Evolutionary conservation across 2,888 invertebrate genomes (phyloP).

Genomic region (Heliconius aoede): DNA sequence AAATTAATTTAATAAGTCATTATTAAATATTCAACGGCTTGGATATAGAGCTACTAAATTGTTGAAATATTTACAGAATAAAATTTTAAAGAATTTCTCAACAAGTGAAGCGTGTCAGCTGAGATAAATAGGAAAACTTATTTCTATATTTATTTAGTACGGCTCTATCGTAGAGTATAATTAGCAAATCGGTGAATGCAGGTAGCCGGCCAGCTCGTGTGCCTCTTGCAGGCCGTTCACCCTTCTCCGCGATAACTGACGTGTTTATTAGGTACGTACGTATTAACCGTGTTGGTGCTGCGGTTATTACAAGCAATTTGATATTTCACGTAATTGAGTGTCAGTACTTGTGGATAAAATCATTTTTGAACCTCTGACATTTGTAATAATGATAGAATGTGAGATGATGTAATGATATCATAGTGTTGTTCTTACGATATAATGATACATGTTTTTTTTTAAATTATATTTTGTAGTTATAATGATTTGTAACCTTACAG

Average conservation of each 20-base stretch:
- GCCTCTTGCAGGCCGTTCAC: slow-evolving; percentile 64
- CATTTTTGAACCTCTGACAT: slow-evolving; percentile 5
- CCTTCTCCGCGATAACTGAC: slow-evolving; percentile 56
- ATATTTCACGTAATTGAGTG: slow-evolving; percentile 36
- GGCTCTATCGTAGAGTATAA: slow-evolving; percentile 41
- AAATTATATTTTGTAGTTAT: neutral
- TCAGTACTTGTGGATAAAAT: slow-evolving; percentile 12
- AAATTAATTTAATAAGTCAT: too few relatives aligned
- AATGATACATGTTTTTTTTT: neutral
- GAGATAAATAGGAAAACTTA: slow-evolving; percentile 8
- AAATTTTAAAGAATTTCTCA: neutral
- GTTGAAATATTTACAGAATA: slow-evolving; percentile 1
- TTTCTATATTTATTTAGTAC: slow-evolving; percentile 32
- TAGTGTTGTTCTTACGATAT: neutral
- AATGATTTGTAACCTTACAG: neutral
- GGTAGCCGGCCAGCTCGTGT: slow-evolving; percentile 58
- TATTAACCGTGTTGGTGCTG: slow-evolving; percentile 39
- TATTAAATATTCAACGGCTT: neutral
- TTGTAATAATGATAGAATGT: slow-evolving; percentile 18
- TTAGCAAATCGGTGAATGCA: slow-evolving; percentile 64
- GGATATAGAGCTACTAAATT: neutral
- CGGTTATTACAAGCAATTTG: slow-evolving; percentile 37
- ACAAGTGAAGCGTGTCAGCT: neutral
- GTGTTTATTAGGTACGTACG: slow-evolving; percentile 45
- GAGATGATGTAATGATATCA: neutral